Evolutionary conservation across 2,888 invertebrate genomes (phyloP).

Genomic region (Aphidoletes aphidimyza): DNA sequence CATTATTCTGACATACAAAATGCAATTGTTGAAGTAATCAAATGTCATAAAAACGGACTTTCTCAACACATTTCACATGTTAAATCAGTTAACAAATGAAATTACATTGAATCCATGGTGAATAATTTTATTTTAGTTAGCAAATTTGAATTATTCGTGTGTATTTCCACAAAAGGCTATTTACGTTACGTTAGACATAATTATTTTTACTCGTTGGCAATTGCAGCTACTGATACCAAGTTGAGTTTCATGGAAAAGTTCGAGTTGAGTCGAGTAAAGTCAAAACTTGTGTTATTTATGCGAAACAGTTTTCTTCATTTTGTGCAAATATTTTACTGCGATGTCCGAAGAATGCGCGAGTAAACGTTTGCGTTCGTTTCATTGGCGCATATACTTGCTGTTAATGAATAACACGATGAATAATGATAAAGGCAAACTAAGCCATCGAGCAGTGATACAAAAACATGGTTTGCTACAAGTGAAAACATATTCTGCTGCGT

Average conservation of each 20-base stretch:
- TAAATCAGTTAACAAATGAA: too few species aligned
- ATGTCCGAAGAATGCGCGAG: background rate
- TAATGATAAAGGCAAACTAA: constrained; percentile 6
- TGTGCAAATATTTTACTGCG: background rate
- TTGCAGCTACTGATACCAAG: background rate
- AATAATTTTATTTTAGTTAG: too few species aligned
- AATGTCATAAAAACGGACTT: too few species aligned
- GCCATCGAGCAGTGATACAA: background rate
- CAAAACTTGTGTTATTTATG: constrained; percentile 10
- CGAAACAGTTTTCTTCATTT: background rate
- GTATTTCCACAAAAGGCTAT: background rate
- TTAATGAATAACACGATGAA: constrained; percentile 25
- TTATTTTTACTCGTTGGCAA: too few species aligned
- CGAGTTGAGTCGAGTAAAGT: background rate
- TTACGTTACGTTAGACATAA: too few species aligned
- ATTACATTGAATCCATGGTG: too few species aligned
- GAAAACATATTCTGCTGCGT: background rate
- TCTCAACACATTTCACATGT: too few species aligned
- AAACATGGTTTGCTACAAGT: background rate
- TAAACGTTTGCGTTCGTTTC: too few species aligned
- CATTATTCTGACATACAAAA: too few species aligned
- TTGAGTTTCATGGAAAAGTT: background rate
- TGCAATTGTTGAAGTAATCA: too few species aligned
- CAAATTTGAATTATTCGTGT: too few species aligned
- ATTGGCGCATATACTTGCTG: background rate